Base-by-base conservation (phyloP, 2,113 vertebrate genomes). In the Gasterosteus aculeatus region DNA sequence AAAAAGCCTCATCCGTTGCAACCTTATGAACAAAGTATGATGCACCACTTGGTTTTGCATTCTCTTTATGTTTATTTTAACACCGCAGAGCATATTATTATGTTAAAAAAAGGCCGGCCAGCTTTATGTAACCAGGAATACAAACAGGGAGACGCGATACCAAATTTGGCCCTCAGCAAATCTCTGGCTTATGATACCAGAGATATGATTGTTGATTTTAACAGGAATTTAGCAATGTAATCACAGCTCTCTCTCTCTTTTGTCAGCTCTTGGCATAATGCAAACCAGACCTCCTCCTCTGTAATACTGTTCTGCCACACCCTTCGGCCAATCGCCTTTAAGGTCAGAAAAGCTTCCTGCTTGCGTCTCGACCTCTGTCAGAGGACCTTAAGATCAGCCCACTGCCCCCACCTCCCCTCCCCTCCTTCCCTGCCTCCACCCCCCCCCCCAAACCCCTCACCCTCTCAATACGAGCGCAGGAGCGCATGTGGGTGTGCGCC, bases 241-340 rank as follows among this genome's bases (percentile, higher is more conserved):
- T 62, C 66, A 66, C 38, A 72, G 6, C 47, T 31, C 35, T 58
- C 35, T 29, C 35, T 38, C 35, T 38, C 35, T n/a, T 57, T 2
- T 26, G 59, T 57, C 31, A 56, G 38, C 33, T 68, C 18, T 41
- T 7, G 10, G 14, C 18, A 29, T 3, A 41, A 72, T 26, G 31
- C 56, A 61, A 73, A 44, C 31, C 75, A 65, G 39, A 73, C 19
- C 51, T 16, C 38, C 12, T n/a, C 29, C 31, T 63, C 44, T 38
- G 15, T 42, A 4, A 61, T 8, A 58, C 61, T 18, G 29, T 54
- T 51, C 39, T 18, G 7, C 46, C 42, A 77, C 63, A 10, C 54
- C 62, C 77, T 71, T 71, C 72, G 88, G 58, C 84, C 93, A 93
- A 91, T 91, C 66, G 72, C 64, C 54, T 81, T 87, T 87, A 93